A percentile compares a stretch with the other conserved stretches of the same genome.
These are phyloP conservation scores for Cottoperca gobio DNA, from an alignment of 2,797 vertebrate species.

Conservation along the genomic window DNA sequence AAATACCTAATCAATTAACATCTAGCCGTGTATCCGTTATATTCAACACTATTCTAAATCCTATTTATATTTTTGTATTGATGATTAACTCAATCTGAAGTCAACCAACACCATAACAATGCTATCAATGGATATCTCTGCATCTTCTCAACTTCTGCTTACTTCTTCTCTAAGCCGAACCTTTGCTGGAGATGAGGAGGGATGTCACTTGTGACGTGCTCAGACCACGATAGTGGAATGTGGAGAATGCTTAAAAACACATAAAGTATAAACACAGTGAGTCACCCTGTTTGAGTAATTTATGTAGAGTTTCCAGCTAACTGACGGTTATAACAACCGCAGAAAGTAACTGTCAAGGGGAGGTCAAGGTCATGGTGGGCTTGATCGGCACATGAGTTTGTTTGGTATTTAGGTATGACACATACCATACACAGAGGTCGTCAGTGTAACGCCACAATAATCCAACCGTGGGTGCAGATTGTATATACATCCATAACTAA, in stretches of 20 bases:
- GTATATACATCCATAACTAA: conserved; percentile 16
- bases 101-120: not conserved
- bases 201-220: conserved; percentile 22
- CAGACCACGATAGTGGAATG: conserved; percentile 52
- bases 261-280: conserved; percentile 8
- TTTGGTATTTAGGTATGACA: conserved; percentile 36
- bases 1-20: not conserved
- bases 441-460: not conserved
- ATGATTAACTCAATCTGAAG: not conserved
- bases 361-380: conserved; percentile 38
- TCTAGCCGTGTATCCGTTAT: not conserved
- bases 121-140: too few species aligned
- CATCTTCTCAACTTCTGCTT: conserved; percentile 39
- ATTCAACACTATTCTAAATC: not conserved
- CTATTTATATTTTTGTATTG: not conserved
- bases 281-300: conserved; percentile 22
- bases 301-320: conserved; percentile 28
- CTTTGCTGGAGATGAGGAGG: not conserved
- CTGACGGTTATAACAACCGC: not conserved
- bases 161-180: conserved; percentile 10
- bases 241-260: conserved; percentile 49
- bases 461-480: not conserved
- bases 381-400: conserved; percentile 33
- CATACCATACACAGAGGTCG: conserved; percentile 8
- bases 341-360: conserved; percentile 11